These are phyloP conservation scores for Hemiprocne comata DNA, from an alignment of 2,113 vertebrate genomes.

Conservation along the genomic window DNA sequence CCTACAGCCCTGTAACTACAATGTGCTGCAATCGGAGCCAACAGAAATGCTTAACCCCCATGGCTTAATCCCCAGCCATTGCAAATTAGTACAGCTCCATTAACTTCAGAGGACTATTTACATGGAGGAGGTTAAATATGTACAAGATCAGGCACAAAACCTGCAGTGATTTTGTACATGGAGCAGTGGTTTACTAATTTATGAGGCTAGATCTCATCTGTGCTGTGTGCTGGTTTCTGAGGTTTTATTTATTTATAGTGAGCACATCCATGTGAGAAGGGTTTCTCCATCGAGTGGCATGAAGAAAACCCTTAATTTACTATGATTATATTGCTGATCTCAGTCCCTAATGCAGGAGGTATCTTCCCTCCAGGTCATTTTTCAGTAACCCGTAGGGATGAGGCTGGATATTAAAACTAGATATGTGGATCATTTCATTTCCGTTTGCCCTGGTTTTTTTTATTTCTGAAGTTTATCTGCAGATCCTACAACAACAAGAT, in stretches of 20 bases:
- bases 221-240: neutral
- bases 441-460: neutral
- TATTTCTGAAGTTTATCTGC: neutral
- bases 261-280: neutral
- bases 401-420: neutral
- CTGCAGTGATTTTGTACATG: neutral
- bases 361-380: neutral
- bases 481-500: neutral
- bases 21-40: neutral
- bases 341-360: neutral
- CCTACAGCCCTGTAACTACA: neutral
- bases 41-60: constrained; percentile 8
- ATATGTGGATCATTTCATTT: neutral
- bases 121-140: neutral
- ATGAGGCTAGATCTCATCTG: neutral
- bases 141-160: neutral
- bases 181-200: neutral
- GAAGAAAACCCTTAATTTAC: neutral
- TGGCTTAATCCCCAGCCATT: neutral
- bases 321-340: neutral
- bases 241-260: neutral
- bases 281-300: neutral
- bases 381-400: neutral
- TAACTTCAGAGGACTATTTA: neutral
- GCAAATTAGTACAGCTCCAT: constrained; percentile 50